Base-by-base conservation (phyloP, 2,113 vertebrate genomes). In the Naja naja region DNA sequence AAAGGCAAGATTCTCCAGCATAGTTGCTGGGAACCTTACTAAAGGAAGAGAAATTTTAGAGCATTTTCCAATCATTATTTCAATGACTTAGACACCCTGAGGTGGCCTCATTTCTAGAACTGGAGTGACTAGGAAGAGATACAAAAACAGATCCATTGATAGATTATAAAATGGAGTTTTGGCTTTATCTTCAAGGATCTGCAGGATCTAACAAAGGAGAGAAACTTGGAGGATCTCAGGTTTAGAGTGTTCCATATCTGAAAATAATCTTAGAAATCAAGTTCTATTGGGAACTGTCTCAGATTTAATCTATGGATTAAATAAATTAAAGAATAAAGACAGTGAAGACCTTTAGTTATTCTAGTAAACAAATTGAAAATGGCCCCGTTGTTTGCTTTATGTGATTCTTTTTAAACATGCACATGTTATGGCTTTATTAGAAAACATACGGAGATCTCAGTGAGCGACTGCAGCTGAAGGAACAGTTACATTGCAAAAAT, bases 381-480 rank as follows among this genome's bases (percentile, higher is more conserved):
- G 18, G 23, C 22, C 22, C 34, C 2, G 16, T 3, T 45, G 10
- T 60, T 12, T 53, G 27, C n/a, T 69, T 27, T 55, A 34, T 20
- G 34, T 18, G 18, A 55, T 22, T 7, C 25, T 34, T 89, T 88
- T 96, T 88, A 43, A 96, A 89, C 95, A 81, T 81, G 74, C 81
- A 97, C 53, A 85, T 22, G 25, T 64, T 18, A 0, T 94, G 93
- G 0, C 90, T 94, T 87, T 87, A 52, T 49, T 91, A 99, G 99
- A 97, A 98, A n/a, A 98, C 94, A 0, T 99, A 96, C 6, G 99
- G 99, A 25, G 98, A 99, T 97, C 97, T 99, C 94, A 98, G 98
- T 20, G 98, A 98, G 4, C 98, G 99, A n/a, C 95, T 98, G 60
- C 95, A 97, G 60, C 98, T 99, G 91, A 98, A 97, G 95, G 98